Percentiles rank a stretch among this genome's conserved stretches.
phyloP scores from a whole-genome alignment of 2,797 vertebrate species.

The Philypnodon macrostomus region DNA sequence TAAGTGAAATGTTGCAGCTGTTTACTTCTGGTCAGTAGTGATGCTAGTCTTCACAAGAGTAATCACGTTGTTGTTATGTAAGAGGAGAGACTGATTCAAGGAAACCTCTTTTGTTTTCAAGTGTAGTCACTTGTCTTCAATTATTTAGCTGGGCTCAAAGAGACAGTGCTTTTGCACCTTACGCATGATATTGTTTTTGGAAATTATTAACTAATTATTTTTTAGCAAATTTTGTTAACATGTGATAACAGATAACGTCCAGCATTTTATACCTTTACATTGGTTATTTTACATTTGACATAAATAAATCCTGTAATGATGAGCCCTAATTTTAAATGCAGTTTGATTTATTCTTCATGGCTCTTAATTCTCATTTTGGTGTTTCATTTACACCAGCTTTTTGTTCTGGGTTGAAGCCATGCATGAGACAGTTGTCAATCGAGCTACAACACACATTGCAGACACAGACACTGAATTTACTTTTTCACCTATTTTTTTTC shows the following conservation, averaged over 20 bases:
- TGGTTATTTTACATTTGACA: background rate
- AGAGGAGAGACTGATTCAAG: slow-evolving; percentile 62
- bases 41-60: slow-evolving; percentile 10
- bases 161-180: too few species aligned
- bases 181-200: slow-evolving; percentile 37
- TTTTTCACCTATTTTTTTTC: too few species aligned
- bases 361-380: background rate
- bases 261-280: background rate
- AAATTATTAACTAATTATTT: too few species aligned
- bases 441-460: background rate
- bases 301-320: too few species aligned
- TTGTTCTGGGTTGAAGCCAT: background rate
- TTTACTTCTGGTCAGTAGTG: slow-evolving; percentile 1
- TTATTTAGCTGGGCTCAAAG: slow-evolving; percentile 64
- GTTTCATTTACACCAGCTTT: background rate
- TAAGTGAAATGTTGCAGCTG: too few species aligned
- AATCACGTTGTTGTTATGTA: slow-evolving; percentile 38
- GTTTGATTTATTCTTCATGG: background rate
- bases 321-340: too few species aligned
- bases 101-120: slow-evolving; percentile 52
- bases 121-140: slow-evolving; percentile 61
- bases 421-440: background rate
- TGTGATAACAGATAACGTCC: too few species aligned
- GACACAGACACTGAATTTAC: background rate
- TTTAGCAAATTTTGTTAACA: too few species aligned